Percentiles rank a stretch among this genome's conserved stretches.
These are phyloP conservation scores for Mythimna vitellina DNA, from an alignment of 2,888 invertebrate genomes.

Conservation along the genomic window DNA sequence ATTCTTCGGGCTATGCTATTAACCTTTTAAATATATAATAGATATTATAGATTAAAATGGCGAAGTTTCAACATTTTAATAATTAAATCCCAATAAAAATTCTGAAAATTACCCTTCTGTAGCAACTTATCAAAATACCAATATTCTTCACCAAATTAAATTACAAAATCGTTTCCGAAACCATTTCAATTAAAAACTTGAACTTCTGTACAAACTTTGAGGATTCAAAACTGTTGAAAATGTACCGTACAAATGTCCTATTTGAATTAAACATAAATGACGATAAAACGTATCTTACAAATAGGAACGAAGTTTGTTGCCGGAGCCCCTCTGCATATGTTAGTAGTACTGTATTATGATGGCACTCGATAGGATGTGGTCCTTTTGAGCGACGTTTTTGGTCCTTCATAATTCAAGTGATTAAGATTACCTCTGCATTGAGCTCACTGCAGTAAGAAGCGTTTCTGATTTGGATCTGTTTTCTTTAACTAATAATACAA, in stretches of 20 bases:
- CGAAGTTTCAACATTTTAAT: too few species aligned
- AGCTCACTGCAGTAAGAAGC: background rate
- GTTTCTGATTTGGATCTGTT: too few species aligned
- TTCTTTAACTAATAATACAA: too few species aligned
- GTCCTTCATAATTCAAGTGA: background rate
- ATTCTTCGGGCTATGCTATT: too few species aligned
- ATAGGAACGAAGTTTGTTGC: constrained; percentile 70
- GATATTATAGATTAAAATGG: too few species aligned
- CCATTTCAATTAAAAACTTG: constrained; percentile 60
- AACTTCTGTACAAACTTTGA: constrained; percentile 45
- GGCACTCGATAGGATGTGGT: constrained; percentile 48
- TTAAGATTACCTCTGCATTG: background rate
- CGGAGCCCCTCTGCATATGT: constrained; percentile 73
- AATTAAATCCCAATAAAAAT: background rate
- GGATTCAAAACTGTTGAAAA: constrained; percentile 31
- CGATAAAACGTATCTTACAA: constrained; percentile 76
- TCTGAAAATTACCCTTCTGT: background rate
- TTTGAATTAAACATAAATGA: constrained; percentile 77
- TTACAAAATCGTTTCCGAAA: constrained; percentile 32
- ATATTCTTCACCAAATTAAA: constrained; percentile 34
- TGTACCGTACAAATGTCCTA: constrained; percentile 58
- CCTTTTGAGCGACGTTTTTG: background rate
- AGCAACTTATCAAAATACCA: constrained; percentile 17
- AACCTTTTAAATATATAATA: too few species aligned
- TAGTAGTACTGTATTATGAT: constrained; percentile 64